Evolutionary conservation across 2,113 vertebrate genomes (phyloP), one percentile per base, ranked within the genome.

Genomic region (Sialia sialis): DNA sequence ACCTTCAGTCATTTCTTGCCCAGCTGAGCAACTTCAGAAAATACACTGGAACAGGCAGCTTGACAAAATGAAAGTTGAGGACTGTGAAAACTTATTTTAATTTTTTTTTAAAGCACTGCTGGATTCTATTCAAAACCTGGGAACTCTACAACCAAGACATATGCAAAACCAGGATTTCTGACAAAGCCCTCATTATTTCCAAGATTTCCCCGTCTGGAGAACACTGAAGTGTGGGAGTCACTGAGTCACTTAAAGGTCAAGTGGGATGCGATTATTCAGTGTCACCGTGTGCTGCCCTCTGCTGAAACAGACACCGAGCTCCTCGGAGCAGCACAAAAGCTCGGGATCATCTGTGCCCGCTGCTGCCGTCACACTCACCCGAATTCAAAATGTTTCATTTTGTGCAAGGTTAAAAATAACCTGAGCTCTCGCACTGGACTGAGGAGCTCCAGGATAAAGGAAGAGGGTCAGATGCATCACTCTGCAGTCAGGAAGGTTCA

Each of bases 221-320:
- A 60, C 0, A 55, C 2, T 52, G 30, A 44, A 66, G 82, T 60
- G 82, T 69, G 79, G 90, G 92, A 95, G 72, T 76, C 74, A 56
- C 44, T 83, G 84, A 85, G 26, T 76, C 90, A 80, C 92, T 7
- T 20, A 88, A 87, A 96, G 72, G 88, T 90, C 90, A 73, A 91
- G 49, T 5, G 55, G 74, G 74, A 87, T 1, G 4, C 59, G 58
- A 58, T 58, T 69, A 46, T 44, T 90, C 48, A 8, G 51, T 26
- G 70, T 83, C 85, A 4, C 55, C 62, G 15, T 7, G 51, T 93
- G 84, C 93, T 96, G 89, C 92, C 94, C 95, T 95, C 86, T 93
- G 92, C 86, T 87, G 94, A 95, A 77, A 58, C 44, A 85, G 23
- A 15, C 1, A 0, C 85, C 19, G 76, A 85, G 67, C 66, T 43